Base-by-base conservation (phyloP, 2,113 vertebrate species). In the Arizona elegans region DNA sequence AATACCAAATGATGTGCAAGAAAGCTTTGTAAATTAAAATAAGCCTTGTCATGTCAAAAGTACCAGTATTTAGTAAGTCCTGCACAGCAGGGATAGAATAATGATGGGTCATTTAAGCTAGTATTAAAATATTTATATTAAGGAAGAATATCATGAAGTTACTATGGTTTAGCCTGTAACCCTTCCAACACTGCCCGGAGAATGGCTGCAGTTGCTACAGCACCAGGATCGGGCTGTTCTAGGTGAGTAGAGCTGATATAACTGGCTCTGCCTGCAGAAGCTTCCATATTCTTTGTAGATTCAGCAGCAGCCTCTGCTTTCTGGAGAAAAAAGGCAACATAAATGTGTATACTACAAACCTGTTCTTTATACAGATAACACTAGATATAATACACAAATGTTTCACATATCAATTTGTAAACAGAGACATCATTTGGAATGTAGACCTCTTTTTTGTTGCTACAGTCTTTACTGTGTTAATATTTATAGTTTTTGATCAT, bases 181-280 rank as follows among this genome's bases (percentile, higher is more conserved):
- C 96, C 96, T 86, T 98, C 95, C 96, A 98, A 94, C 87, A 99
- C 96, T 0, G 98, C 98, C 1, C 94, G 95, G 23, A 99, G 96
- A 92, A 99, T 97, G 11, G 98, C 96, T 0, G 98, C 98, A 0
- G 95, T 97, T 0, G 99, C 99, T 94, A 98, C 98, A 0, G 99
- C 99, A 0, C 99, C 99, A 0, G 99, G 98, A 95, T 99, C 99
- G 0, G 98, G 99, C 95, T 98, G 97, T 5, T 97, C 98, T 88
- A 99, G 96, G 1, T 90, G 95, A 0, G 98, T 97, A 0, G 98
- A 98, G 2, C 98, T 97, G 94, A 99, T 98, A 92, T 99, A 99
- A 95, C 99, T 99, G 94, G 99, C 99, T 89, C 99, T 97, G n/a
- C 99, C 99, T 0, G 98, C 99, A 23, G 94, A 98, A 0, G 99